A percentile compares a stretch with the other conserved stretches of the same genome.
Conservation (phyloP, 2,888 invertebrate species). For the Lycia hirtaria region DNA sequence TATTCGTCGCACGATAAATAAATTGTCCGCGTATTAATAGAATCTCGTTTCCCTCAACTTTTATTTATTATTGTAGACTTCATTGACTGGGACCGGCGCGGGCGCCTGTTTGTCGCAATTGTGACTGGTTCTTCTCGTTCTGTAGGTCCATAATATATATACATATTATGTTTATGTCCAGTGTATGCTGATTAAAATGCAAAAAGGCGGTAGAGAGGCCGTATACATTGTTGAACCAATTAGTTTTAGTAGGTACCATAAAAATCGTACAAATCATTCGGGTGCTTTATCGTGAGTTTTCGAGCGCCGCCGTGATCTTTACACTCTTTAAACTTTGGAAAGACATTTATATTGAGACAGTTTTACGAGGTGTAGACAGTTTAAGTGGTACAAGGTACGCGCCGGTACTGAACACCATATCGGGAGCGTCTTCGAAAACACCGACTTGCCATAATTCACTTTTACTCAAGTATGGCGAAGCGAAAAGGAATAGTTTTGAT, state of each 20-base stretch:
- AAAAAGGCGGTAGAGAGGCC: conserved; percentile 70
- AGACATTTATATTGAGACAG: conserved; percentile 66
- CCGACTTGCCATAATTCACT: conserved; percentile 42
- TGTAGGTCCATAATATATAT: conserved; percentile 73
- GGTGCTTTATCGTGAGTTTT: conserved; percentile 71
- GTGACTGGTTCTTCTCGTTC: conserved; percentile 83
- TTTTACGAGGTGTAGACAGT: conserved; percentile 76
- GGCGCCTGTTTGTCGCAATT: conserved; percentile 80
- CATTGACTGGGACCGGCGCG: conserved; percentile 77
- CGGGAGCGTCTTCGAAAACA: conserved; percentile 44
- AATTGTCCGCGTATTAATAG: conserved; percentile 63
- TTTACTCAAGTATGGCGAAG: too few relatives aligned
- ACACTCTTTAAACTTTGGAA: conserved; percentile 65
- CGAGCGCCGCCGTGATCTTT: conserved; percentile 59
- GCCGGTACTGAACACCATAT: conserved; percentile 57
- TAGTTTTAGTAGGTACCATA: conserved; percentile 79
- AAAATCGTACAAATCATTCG: conserved; percentile 75
- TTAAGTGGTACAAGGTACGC: conserved; percentile 61
- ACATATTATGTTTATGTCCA: conserved; percentile 71
- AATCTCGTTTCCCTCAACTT: conserved; percentile 70
- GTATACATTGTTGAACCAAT: conserved; percentile 79
- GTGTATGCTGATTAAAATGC: conserved; percentile 78
- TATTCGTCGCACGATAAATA: conserved; percentile 48
- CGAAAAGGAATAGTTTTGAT: too few relatives aligned
- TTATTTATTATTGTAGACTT: conserved; percentile 77